Conservation (phyloP, 2,113 vertebrate genomes). For the Takifugu flavidus region DNA sequence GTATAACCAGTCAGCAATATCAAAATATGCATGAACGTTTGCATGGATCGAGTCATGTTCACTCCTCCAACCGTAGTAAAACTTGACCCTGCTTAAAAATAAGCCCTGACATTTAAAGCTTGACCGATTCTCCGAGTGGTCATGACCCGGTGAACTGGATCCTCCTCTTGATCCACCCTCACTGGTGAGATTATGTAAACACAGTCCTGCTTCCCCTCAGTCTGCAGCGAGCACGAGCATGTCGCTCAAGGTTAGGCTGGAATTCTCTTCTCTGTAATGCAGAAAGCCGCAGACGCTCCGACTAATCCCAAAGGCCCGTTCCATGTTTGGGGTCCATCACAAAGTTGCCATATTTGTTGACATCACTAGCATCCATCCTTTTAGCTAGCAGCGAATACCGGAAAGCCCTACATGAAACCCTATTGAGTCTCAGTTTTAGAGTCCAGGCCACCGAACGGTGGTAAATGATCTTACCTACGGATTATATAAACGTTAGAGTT, state of each 20-base stretch:
- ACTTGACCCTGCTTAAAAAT: constrained; percentile 30
- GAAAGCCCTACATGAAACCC: not conserved
- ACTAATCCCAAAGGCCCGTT: not conserved
- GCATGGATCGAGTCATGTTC: not conserved
- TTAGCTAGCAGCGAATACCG: constrained; percentile 3
- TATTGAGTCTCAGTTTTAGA: not conserved
- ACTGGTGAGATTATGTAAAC: constrained; percentile 1
- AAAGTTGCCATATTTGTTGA: constrained; percentile 61
- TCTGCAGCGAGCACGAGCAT: not conserved
- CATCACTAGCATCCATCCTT: constrained; percentile 32
- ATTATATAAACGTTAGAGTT: not conserved
- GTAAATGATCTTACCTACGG: not conserved
- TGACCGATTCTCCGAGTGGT: constrained; percentile 28
- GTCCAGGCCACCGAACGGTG: no score
- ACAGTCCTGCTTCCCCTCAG: not conserved
- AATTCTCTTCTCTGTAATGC: no score
- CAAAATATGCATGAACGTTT: not conserved
- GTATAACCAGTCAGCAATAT: not conserved
- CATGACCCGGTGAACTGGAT: constrained; percentile 33
- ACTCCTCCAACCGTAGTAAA: not conserved
- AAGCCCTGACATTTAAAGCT: constrained; percentile 49
- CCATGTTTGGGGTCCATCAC: not conserved
- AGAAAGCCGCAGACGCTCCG: no score
- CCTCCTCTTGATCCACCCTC: constrained; percentile 1
- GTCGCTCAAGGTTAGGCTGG: not conserved